Percentiles rank a stretch among this genome's conserved stretches.
Conservation (phyloP, 2,113 vertebrate species). For the Sisor rabdophorus region DNA sequence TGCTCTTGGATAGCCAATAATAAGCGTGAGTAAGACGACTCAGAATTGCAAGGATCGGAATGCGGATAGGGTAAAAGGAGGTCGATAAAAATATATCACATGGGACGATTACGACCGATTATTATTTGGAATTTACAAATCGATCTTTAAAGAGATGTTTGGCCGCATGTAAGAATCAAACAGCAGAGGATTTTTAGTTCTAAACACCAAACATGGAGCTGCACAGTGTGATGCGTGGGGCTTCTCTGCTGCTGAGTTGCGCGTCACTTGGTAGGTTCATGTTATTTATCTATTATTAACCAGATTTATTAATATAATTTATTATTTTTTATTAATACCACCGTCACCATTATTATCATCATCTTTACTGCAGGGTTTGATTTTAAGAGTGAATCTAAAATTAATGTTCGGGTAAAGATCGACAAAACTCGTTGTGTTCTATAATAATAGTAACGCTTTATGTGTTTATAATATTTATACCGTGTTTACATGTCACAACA, state of each 20-base stretch:
- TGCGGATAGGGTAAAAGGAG: too few relatives aligned
- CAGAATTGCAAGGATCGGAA: too few relatives aligned
- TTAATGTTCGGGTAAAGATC: background rate
- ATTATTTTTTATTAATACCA: background rate
- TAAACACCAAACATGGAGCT: background rate
- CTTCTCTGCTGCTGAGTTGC: background rate
- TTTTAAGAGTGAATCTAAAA: background rate
- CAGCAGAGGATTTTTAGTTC: background rate
- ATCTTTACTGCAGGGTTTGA: background rate
- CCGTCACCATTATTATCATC: background rate
- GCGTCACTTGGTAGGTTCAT: background rate
- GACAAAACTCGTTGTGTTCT: too few relatives aligned
- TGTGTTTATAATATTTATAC: too few relatives aligned
- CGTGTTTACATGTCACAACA: too few relatives aligned
- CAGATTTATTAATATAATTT: rapidly evolving
- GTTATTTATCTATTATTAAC: background rate
- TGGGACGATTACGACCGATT: background rate
- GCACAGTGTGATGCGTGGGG: background rate
- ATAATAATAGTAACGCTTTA: too few relatives aligned
- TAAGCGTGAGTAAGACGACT: too few relatives aligned
- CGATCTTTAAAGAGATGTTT: background rate
- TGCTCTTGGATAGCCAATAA: too few relatives aligned
- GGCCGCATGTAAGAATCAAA: background rate
- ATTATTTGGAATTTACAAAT: too few relatives aligned
- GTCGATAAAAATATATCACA: background rate